Evolutionary conservation across 1,140 invertebrate species (phyloP), one percentile per base, ranked within the genome.

Genomic region (Brachionus plicatilis): DNA sequence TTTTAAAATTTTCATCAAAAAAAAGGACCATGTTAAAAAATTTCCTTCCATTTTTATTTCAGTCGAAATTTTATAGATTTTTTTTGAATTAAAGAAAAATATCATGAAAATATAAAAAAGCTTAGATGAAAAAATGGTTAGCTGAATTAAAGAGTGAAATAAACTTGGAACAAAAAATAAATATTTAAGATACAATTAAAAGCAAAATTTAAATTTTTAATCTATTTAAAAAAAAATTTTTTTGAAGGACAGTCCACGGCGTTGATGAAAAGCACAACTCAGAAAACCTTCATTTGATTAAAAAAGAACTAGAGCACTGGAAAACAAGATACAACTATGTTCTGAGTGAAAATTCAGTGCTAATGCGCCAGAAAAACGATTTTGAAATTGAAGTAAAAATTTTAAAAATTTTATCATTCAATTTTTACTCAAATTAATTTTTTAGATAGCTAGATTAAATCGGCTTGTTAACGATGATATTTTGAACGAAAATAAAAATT

Each of bases 291-390:
- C 47, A 50, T 33, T 76, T 45, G 17, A 3, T 82, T 3, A 82
- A 45, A 68, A 82, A n/a, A 8, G 79, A 82, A 20, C 4, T 82
- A 27, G 79, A 82, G 27, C 79, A 82, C 12, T 82, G 79, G 79
- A 82, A 82, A 82, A 82, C 53, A 45, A 5, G 79, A 60, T 82
- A 82, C 20, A 82, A 82, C 17, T 82, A 82, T 68, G 79, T 82
- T 20, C 33, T 82, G 0, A 82, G 79, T 45, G 79, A 82, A 47
- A 82, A 82, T 68, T 11, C 79, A 20, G 33, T 60, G 3, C 27
- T 82, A 11, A 17, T 65, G 11, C 24, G 65, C 6, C 50, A 82
- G 27, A 82, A 82, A 47, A 82, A 45, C 33, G 53, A 82, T 60
- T 14, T 82, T 24, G 79, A 82, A 65, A 24, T 68, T 17, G 79